phyloP scores from a whole-genome alignment of 2,797 vertebrate genomes.

The Anas bahamensis region DNA sequence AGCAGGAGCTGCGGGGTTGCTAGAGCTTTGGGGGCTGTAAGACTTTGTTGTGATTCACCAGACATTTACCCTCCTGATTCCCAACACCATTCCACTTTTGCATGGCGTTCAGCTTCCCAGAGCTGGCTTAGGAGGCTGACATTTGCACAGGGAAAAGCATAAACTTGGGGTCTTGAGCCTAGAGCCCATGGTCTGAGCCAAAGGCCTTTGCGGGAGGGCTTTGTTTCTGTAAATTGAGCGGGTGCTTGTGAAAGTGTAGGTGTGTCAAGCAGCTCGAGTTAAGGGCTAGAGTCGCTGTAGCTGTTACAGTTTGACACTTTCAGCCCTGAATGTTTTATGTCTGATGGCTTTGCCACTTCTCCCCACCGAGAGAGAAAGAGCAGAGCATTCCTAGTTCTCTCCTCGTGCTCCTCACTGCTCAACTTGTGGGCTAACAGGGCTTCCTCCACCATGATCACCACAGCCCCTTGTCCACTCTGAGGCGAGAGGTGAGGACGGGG shows the following conservation, averaged over 20 bases:
- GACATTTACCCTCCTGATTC: not conserved
- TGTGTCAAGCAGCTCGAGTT: accelerated
- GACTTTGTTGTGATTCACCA: not conserved
- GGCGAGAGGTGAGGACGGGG: not conserved
- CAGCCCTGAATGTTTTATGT: not conserved
- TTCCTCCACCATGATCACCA: not conserved
- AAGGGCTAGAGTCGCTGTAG: accelerated
- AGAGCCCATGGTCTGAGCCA: not conserved
- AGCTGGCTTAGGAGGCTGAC: not conserved
- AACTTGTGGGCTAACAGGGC: not conserved
- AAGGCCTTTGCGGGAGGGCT: not conserved
- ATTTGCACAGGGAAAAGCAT: not conserved
- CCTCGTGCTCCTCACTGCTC: not conserved
- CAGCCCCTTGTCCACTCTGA: not conserved
- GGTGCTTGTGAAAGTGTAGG: not conserved
- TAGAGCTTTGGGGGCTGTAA: not conserved
- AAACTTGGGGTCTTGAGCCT: not conserved
- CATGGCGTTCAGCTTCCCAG: not conserved
- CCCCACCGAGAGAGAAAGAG: not conserved
- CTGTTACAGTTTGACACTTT: not conserved
- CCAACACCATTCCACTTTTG: not conserved
- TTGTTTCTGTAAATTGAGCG: not conserved
- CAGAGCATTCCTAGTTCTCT: not conserved
- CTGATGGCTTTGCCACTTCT: not conserved
- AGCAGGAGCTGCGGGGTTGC: not conserved